Evolutionary conservation across 2,888 invertebrate genomes (phyloP).

Genomic region (Cataglyphis albicans): DNA sequence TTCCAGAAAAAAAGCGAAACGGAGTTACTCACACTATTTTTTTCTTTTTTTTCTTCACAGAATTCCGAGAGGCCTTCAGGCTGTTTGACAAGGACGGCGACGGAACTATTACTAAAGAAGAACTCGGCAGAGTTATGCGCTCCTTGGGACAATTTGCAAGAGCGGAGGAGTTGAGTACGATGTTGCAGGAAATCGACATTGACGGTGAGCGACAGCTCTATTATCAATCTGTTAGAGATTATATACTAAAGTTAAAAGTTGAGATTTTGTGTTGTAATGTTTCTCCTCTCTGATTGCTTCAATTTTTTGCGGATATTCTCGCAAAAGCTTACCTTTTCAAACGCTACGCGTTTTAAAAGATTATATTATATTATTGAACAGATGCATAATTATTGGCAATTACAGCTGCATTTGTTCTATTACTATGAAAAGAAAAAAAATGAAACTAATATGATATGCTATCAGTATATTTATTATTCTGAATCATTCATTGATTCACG

Average conservation of each 20-base stretch:
- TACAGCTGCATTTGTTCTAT: neutral
- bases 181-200: conserved; percentile 94
- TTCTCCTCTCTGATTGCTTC: neutral
- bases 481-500: neutral
- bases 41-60: conserved; percentile 85
- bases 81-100: conserved; percentile 96
- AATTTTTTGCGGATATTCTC: neutral
- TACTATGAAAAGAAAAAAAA: neutral
- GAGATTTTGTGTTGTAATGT: neutral
- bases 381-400: neutral
- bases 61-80: conserved; percentile 94
- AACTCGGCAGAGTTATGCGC: conserved; percentile 94
- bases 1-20: conserved; percentile 19
- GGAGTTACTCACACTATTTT: neutral
- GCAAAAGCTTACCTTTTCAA: neutral
- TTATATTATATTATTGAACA: neutral
- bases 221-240: conserved; percentile 29
- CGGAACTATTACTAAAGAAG: conserved; percentile 95
- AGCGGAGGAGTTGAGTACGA: conserved; percentile 94
- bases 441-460: neutral
- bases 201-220: conserved; percentile 87
- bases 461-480: conserved; percentile 10
- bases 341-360: neutral
- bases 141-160: conserved; percentile 95
- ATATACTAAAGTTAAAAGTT: conserved; percentile 17